Conservation (phyloP, 1,140 invertebrate genomes). For the Agraylea sexmaculata region DNA sequence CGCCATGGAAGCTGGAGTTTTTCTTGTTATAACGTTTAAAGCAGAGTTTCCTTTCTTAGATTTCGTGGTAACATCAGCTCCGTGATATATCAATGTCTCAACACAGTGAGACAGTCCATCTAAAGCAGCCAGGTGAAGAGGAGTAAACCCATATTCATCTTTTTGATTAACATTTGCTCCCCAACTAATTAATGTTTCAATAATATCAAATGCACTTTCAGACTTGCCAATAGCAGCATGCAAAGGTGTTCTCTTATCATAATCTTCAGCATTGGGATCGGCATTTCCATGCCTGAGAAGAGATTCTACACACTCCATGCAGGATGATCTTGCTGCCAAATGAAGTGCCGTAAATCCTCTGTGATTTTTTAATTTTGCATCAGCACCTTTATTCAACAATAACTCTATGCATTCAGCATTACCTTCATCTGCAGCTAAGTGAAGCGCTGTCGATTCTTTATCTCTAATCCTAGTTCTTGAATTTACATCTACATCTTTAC, state of each 20-base stretch:
- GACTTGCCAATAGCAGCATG: conserved; percentile 69
- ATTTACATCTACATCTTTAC: conserved; percentile 47
- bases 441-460: conserved; percentile 61
- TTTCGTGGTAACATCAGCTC: conserved; percentile 71
- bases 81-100: conserved; percentile 67
- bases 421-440: conserved; percentile 69
- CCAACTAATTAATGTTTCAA: conserved; percentile 60
- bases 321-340: conserved; percentile 61
- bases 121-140: conserved; percentile 74
- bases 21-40: conserved; percentile 67
- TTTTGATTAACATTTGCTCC: conserved; percentile 73
- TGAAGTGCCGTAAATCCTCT: conserved; percentile 68
- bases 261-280: conserved; percentile 62
- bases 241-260: conserved; percentile 61
- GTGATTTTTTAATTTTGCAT: conserved; percentile 56
- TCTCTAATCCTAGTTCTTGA: conserved; percentile 51
- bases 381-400: conserved; percentile 58
- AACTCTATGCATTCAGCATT: conserved; percentile 60
- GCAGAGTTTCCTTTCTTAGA: conserved; percentile 74
- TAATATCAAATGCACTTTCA: conserved; percentile 59
- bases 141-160: conserved; percentile 81
- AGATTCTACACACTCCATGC: conserved; percentile 63
- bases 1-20: conserved; percentile 67
- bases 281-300: conserved; percentile 57
- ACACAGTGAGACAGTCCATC: conserved; percentile 76